A percentile compares a stretch with the other conserved stretches of the same genome.
Evolutionary conservation across 2,888 invertebrate genomes (phyloP).

Genomic region (Meta bourneti): DNA sequence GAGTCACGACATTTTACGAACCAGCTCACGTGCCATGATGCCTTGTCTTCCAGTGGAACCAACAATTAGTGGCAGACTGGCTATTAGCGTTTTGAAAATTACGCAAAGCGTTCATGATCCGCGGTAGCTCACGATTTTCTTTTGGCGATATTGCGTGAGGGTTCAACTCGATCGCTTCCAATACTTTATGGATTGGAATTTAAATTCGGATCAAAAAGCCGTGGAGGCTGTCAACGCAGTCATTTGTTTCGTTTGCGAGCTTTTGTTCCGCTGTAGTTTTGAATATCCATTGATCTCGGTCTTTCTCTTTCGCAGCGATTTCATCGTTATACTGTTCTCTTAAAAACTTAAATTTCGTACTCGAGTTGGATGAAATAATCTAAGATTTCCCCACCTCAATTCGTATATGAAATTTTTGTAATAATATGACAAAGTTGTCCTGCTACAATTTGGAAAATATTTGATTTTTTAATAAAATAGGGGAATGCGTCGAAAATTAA

Average conservation of each 20-base stretch:
- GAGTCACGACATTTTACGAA: conserved; percentile 66
- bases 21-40: conserved; percentile 61
- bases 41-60: conserved; percentile 53
- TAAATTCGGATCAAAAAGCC: conserved; percentile 48
- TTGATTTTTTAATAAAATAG: too few relatives aligned
- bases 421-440: too few relatives aligned
- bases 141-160: conserved; percentile 44
- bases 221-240: conserved; percentile 41
- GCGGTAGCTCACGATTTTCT: conserved; percentile 73
- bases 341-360: too few relatives aligned
- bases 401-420: too few relatives aligned
- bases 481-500: too few relatives aligned
- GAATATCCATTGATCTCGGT: too few relatives aligned
- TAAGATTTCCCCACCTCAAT: too few relatives aligned
- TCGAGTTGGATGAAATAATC: too few relatives aligned
- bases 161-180: conserved; percentile 16
- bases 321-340: too few relatives aligned
- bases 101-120: conserved; percentile 54
- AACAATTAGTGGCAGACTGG: conserved; percentile 73
- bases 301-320: too few relatives aligned
- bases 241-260: conserved; percentile 39
- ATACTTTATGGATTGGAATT: conserved; percentile 28
- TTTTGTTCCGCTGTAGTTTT: background rate
- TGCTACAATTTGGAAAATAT: too few relatives aligned
- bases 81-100: conserved; percentile 66